phyloP scores from a whole-genome alignment of 2,888 invertebrate species.

The Tanypteryx hageni region DNA sequence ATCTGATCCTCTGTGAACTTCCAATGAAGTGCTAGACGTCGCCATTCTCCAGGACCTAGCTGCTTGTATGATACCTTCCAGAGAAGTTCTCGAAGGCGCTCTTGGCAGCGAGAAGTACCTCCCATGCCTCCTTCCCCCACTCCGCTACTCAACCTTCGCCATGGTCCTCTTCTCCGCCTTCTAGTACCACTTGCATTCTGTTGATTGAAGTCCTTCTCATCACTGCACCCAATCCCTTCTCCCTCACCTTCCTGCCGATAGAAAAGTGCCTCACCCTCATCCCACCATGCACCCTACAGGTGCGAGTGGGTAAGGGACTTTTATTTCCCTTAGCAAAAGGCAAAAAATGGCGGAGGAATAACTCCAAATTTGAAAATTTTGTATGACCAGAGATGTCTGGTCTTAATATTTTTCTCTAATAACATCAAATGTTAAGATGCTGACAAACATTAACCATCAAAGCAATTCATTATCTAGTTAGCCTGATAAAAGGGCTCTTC shows the following conservation, averaged over 20 bases:
- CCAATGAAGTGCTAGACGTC: conserved; percentile 81
- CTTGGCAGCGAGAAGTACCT: conserved; percentile 68
- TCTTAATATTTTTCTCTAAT: no score
- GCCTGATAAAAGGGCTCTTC: no score
- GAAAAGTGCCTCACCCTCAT: conserved; percentile 59
- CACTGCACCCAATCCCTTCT: conserved; percentile 70
- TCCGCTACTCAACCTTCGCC: conserved; percentile 63
- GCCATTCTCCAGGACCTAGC: conserved; percentile 81
- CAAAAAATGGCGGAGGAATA: background rate
- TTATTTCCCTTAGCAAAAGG: conserved; percentile 45
- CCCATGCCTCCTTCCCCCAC: conserved; percentile 5
- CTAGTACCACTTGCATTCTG: conserved; percentile 66
- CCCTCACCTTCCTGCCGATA: conserved; percentile 70
- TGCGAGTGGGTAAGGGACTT: conserved; percentile 42
- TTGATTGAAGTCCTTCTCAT: conserved; percentile 68
- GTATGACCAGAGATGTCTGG: background rate
- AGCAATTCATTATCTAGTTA: no score
- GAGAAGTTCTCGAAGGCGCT: conserved; percentile 76
- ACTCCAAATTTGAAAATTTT: background rate
- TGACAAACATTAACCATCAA: no score
- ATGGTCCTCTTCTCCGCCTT: conserved; percentile 67
- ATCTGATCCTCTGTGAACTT: conserved; percentile 83
- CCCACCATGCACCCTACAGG: conserved; percentile 59
- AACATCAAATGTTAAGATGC: no score
- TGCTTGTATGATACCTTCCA: conserved; percentile 79